phyloP scores from a whole-genome alignment of 1,140 invertebrate species.

The Alviniconcha marisindica region DNA sequence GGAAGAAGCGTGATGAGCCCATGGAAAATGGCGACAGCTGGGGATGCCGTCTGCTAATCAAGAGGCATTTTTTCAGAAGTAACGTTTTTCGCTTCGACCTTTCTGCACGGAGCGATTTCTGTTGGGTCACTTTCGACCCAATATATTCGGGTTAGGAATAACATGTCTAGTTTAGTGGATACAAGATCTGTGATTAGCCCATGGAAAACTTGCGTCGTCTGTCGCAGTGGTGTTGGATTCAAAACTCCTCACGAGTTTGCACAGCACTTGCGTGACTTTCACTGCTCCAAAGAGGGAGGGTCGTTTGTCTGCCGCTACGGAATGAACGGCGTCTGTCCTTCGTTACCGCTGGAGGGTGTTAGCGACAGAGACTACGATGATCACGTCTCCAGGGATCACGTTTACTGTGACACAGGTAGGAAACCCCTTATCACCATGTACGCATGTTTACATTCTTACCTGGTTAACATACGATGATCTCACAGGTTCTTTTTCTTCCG shows the following conservation, averaged over 20 bases:
- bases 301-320: conserved; percentile 94
- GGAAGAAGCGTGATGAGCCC: conserved; percentile 24
- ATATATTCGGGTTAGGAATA: not conserved
- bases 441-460: too few species aligned
- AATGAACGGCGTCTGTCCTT: conserved; percentile 90
- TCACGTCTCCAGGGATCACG: conserved; percentile 89
- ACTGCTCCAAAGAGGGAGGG: conserved; percentile 91
- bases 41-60: conserved; percentile 36
- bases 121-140: not conserved
- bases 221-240: conserved; percentile 59
- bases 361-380: conserved; percentile 92
- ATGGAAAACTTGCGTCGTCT: conserved; percentile 68
- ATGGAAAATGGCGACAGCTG: conserved; percentile 37
- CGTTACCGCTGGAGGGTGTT: conserved; percentile 91
- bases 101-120: not conserved
- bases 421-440: too few species aligned
- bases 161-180: conserved; percentile 42
- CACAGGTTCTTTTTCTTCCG: not conserved
- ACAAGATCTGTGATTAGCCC: conserved; percentile 29
- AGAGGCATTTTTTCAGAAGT: not conserved
- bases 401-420: conserved; percentile 69
- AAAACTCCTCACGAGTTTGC: conserved; percentile 73
- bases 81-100: not conserved
- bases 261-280: conserved; percentile 88
- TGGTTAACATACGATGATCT: too few species aligned